Evolutionary conservation across 2,113 vertebrate species (phyloP).

Genomic region (Sinocyclocheilus rhinocerous): DNA sequence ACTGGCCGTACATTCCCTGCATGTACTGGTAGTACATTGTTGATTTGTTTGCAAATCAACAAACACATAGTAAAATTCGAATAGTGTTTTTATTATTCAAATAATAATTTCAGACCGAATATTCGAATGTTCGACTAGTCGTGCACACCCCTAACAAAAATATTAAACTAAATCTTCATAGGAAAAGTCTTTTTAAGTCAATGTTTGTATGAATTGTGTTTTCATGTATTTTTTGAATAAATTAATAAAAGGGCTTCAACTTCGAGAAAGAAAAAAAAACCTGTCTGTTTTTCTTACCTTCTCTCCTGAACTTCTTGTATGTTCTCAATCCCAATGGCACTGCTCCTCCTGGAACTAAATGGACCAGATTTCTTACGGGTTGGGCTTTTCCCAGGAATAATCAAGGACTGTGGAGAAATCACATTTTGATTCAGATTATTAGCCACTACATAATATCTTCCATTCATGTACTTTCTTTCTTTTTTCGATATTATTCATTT

Average conservation of each 20-base stretch:
- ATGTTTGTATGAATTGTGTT: background rate
- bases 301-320: constrained; percentile 96
- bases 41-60: no score
- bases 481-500: no score
- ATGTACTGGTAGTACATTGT: no score
- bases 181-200: background rate
- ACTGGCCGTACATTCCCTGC: no score
- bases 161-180: background rate
- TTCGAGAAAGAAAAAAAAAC: no score
- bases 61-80: no score
- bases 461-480: background rate
- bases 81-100: no score
- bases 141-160: no score
- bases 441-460: background rate
- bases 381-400: constrained; percentile 95
- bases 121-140: no score
- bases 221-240: background rate
- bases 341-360: constrained; percentile 90
- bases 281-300: constrained; percentile 79
- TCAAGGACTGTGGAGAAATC: constrained; percentile 82
- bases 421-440: background rate
- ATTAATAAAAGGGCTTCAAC: no score
- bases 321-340: constrained; percentile 96
- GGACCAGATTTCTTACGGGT: constrained; percentile 94
- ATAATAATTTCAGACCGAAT: no score